These are phyloP conservation scores for Drosophila ananassae DNA, from an alignment of 1,140 invertebrate genomes.

Conservation along the genomic window DNA sequence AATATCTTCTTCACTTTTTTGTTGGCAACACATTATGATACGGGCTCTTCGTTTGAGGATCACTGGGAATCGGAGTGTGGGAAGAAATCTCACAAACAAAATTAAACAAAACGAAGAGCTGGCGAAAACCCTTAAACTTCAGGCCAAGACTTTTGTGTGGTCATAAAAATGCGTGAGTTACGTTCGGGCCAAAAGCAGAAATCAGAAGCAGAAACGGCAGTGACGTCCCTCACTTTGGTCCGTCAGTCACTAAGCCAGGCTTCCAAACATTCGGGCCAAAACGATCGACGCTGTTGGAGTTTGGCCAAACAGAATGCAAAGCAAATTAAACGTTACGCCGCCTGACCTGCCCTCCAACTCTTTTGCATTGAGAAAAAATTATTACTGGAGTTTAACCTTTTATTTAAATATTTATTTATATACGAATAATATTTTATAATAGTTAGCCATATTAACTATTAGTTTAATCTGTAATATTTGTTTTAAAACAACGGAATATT, in stretches of 20 bases:
- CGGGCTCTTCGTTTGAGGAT: conserved; percentile 41
- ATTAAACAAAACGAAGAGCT: conserved; percentile 23
- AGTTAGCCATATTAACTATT: not conserved
- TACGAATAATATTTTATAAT: not conserved
- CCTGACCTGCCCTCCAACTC: conserved; percentile 40
- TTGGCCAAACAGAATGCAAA: conserved; percentile 76
- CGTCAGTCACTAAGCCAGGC: conserved; percentile 30
- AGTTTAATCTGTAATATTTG: not conserved
- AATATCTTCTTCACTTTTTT: conserved; percentile 6
- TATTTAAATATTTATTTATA: too few species aligned
- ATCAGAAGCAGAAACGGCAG: conserved; percentile 36
- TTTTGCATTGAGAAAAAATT: conserved; percentile 14
- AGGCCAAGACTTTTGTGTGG: conserved; percentile 64
- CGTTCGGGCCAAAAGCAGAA: conserved; percentile 44
- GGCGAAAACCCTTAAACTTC: conserved; percentile 46
- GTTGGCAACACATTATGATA: not conserved
- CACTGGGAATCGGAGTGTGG: conserved; percentile 61
- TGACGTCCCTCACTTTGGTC: conserved; percentile 38
- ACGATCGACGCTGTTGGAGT: conserved; percentile 42
- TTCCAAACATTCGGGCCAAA: conserved; percentile 12
- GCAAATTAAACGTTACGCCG: conserved; percentile 66
- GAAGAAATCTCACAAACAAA: conserved; percentile 50
- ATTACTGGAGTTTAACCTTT: too few species aligned
- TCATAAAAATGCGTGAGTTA: conserved; percentile 76
- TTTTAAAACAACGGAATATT: not conserved